Base-by-base conservation (phyloP, 2,797 vertebrate species). In the Fringilla coelebs region DNA sequence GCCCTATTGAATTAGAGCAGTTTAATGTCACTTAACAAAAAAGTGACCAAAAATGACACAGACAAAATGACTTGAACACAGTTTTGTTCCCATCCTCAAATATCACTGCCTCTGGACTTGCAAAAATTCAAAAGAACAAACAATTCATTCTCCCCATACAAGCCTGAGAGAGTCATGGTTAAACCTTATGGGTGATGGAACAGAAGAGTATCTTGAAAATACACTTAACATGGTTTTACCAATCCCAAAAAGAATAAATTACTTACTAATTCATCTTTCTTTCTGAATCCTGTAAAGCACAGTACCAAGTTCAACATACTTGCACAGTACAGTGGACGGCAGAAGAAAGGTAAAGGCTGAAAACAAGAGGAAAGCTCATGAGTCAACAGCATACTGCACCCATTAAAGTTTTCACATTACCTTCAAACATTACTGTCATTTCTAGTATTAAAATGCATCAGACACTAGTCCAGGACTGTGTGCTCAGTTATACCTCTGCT, bases 251-350 rank as follows among this genome's bases (percentile, higher is more conserved):
- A 48, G 34, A 62, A 31, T 34, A n/a, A n/a, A 31, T 54, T 97
- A 49, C 99, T 99, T 98, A 99, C 99, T 95, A 99, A 97, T 96
- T 99, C 98, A 11, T 99, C 99, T 95, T 99, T 99, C 97, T 98
- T 99, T 79, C 99, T 98, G 97, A 99, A 99, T 86, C 99, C 99
- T 6, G 99, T 99, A 94, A 99, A 99, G 96, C 99, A 99, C 45
- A 99, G 98, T 1, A 99, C 98, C 88, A 99, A 97, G 97, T 98
- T 99, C 60, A 99, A 91, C 99, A 99, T 99, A 74, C 98, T 98
- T 85, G 98, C 98, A 92, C 98, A 99, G 96, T 98, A 99, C 22
- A 99, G 98, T 0, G 99, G 99, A 21, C 99, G 98, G 61, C 98
- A 99, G 18, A 98, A 99, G 85, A 99, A 99, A 10, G 98, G 99